A percentile compares a stretch with the other conserved stretches of the same genome.
These are phyloP conservation scores for Ectropis grisescens DNA, from an alignment of 1,140 invertebrate genomes.

Conservation along the genomic window DNA sequence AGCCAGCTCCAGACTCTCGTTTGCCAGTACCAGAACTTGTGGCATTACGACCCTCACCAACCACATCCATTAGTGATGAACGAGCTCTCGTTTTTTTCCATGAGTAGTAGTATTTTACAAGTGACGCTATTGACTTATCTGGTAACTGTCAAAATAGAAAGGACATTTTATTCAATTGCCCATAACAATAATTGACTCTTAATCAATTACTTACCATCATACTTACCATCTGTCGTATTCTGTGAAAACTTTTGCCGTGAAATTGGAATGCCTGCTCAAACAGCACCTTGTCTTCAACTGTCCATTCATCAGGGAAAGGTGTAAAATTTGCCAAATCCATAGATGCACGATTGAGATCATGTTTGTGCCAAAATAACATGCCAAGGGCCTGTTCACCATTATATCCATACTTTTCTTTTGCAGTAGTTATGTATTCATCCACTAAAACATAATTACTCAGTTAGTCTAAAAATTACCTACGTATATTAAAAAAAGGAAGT, in stretches of 20 bases:
- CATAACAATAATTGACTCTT: conserved; percentile 5
- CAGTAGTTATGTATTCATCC: conserved; percentile 93
- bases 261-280: conserved; percentile 99
- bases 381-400: conserved; percentile 97
- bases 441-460: too few species aligned
- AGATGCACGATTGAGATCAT: conserved; percentile 93
- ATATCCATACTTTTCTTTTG: conserved; percentile 98
- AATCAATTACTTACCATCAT: too few species aligned
- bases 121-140: conserved; percentile 95
- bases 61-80: conserved; percentile 91
- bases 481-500: too few species aligned
- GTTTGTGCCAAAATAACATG: conserved; percentile 98
- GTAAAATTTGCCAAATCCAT: conserved; percentile 96
- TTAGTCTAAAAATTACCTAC: too few species aligned
- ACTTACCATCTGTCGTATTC: conserved; percentile 96
- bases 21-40: conserved; percentile 64
- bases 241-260: conserved; percentile 97
- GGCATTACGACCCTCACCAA: conserved; percentile 73
- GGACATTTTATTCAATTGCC: too few species aligned
- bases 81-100: conserved; percentile 97
- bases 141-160: conserved; percentile 75
- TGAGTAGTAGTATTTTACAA: conserved; percentile 98
- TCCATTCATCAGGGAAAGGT: conserved; percentile 98
- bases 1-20: conserved; percentile 76
- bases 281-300: conserved; percentile 96